Conservation (phyloP, 2,113 vertebrate genomes). For the Xiphophorus couchianus region DNA sequence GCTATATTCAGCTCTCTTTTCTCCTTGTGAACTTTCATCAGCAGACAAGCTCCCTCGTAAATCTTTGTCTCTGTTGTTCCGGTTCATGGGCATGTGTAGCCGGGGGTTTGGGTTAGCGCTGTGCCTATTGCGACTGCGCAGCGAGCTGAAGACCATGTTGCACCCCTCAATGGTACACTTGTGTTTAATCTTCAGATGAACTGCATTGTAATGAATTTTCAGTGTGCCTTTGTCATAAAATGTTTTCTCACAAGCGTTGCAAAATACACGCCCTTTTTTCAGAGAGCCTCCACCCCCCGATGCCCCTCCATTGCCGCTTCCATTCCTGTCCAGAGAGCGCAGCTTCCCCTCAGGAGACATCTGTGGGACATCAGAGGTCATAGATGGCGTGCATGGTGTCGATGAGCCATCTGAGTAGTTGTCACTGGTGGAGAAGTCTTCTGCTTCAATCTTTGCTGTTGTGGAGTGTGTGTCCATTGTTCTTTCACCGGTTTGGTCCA, state of each 20-base stretch:
- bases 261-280: conserved; percentile 95
- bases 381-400: conserved; percentile 80
- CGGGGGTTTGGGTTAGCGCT: conserved; percentile 98
- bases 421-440: conserved; percentile 85
- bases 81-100: conserved; percentile 98
- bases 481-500: conserved; percentile 77
- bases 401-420: conserved; percentile 82
- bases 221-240: conserved; percentile 99
- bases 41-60: conserved; percentile 81
- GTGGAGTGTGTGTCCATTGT: conserved; percentile 73
- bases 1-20: conserved; percentile 80
- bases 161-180: conserved; percentile 97
- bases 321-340: conserved; percentile 82
- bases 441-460: conserved; percentile 82
- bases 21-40: conserved; percentile 77
- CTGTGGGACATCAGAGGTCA: conserved; percentile 85
- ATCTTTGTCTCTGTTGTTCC: conserved; percentile 96
- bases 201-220: conserved; percentile 98
- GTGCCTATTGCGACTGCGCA: conserved; percentile 95
- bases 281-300: conserved; percentile 65
- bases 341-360: conserved; percentile 86
- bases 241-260: conserved; percentile 96
- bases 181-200: conserved; percentile 99
- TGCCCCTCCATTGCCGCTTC: conserved; percentile 10
- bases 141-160: conserved; percentile 98